Conservation (phyloP, 2,888 invertebrate genomes). For the Trichopria drosophilae region DNA sequence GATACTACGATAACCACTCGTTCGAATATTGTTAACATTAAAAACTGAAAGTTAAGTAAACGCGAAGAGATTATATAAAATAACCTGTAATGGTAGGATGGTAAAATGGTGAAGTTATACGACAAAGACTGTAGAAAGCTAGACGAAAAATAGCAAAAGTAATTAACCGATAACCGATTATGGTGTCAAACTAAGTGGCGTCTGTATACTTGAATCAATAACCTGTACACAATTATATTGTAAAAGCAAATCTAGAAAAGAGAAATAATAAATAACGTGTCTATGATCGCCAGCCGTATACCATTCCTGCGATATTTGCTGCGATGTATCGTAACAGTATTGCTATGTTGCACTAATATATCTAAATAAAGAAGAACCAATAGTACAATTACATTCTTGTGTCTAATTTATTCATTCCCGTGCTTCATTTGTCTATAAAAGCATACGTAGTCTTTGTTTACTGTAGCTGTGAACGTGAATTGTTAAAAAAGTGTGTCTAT, state of each 20-base stretch:
- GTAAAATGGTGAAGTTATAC: too few relatives aligned
- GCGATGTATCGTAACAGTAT: conserved; percentile 56
- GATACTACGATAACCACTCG: too few relatives aligned
- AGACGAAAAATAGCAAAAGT: too few relatives aligned
- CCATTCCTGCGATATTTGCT: conserved; percentile 51
- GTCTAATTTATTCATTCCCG: conserved; percentile 1
- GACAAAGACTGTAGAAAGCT: too few relatives aligned
- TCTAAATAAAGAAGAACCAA: conserved; percentile 48
- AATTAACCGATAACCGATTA: too few relatives aligned
- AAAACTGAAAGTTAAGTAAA: too few relatives aligned
- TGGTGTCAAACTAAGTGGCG: too few relatives aligned
- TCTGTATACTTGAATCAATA: too few relatives aligned
- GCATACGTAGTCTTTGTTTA: conserved; percentile 1
- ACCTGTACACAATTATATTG: too few relatives aligned
- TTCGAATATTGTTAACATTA: too few relatives aligned
- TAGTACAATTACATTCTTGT: conserved; percentile 40
- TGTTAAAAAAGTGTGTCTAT: conserved; percentile 5
- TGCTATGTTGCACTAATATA: conserved; percentile 50
- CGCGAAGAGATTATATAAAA: too few relatives aligned
- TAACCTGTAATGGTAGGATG: too few relatives aligned
- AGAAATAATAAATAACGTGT: conserved; percentile 28
- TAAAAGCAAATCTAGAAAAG: conserved; percentile 24
- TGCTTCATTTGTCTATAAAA: neutral
- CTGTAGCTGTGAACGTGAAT: conserved; percentile 5
- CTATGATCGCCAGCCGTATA: conserved; percentile 47